Percentiles rank a stretch among this genome's conserved stretches.
Conservation (phyloP, 2,797 vertebrate species). For the Macropodus opercularis region DNA sequence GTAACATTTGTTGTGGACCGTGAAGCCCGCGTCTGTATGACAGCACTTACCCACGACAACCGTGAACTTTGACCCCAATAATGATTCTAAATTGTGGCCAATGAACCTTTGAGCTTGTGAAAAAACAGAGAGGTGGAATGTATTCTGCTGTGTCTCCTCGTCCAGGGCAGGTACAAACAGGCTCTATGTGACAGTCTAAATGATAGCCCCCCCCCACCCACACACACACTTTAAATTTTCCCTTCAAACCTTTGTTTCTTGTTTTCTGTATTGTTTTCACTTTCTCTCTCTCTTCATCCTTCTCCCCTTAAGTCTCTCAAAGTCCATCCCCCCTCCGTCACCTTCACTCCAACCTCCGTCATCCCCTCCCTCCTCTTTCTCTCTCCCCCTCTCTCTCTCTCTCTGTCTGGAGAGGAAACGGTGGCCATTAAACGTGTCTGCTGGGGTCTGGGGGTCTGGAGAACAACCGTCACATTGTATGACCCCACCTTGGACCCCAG, state of each 20-base stretch:
- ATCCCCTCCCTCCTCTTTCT: conserved; percentile 41
- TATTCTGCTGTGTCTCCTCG: conserved; percentile 21
- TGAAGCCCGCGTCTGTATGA: conserved; percentile 60
- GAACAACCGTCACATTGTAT: conserved; percentile 82
- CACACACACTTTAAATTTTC: conserved; percentile 10
- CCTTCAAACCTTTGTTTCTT: conserved; percentile 1
- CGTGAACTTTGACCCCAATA: conserved; percentile 69
- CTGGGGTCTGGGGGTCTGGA: conserved; percentile 79
- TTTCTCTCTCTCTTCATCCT: conserved; percentile 48
- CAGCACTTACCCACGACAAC: conserved; percentile 68
- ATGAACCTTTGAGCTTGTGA: conserved; percentile 53
- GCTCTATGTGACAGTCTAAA: conserved; percentile 36
- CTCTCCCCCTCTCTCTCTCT: conserved; percentile 48
- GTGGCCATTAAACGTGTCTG: conserved; percentile 81
- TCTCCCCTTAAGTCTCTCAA: conserved; percentile 49
- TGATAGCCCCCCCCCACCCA: conserved; percentile 5
- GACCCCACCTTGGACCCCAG: conserved; percentile 81
- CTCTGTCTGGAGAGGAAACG: conserved; percentile 80
- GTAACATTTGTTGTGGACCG: conserved; percentile 31
- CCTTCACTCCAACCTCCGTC: conserved; percentile 41
- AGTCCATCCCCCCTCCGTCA: conserved; percentile 59
- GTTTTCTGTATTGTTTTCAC: conserved; percentile 21
- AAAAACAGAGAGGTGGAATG: conserved; percentile 68
- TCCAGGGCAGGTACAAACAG: conserved; percentile 59
- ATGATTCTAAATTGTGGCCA: conserved; percentile 77